Base-by-base conservation (phyloP, 2,888 invertebrate species). In the Hartigia nigra region DNA sequence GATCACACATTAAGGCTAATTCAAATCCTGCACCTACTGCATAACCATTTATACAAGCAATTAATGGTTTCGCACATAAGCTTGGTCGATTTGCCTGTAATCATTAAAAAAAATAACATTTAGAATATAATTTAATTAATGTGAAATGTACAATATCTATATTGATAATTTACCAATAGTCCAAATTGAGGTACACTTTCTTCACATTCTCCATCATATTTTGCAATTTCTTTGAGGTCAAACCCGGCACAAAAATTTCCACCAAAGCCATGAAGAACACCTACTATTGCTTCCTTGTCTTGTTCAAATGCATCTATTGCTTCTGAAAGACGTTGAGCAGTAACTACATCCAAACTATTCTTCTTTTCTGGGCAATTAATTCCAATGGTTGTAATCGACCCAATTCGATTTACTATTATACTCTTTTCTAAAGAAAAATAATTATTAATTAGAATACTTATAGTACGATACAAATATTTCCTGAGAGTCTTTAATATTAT, bases 241-340 rank as follows among this genome's bases (percentile, higher is more conserved):
- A 95, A 97, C 0, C 99, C 99, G 3, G 98, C 95, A 91, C 98
- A 98, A 91, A 99, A 99, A 79, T 96, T 96, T 0, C 98, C 98
- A n/a, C 98, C 98, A 87, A 95, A 94, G 12, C 99, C 99, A 90
- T 98, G 94, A 3, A 99, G 92, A 2, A 99, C 95, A 12, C 96
- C 96, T 5, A 96, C 96, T 81, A 93, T 92, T 0, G 96, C 93
- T 0, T 93, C 92, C 0, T 94, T 91, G 89, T 98, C 97, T 39
- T 95, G 93, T 84, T 99, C 98, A 92, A 98, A 98, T 31, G 93
- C 92, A 81, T 94, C 92, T 76, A 99, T 94, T 0, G 97, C 97
- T 39, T 94, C 93, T 4, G 94, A 93, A 31, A 99, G 93, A 85
- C 95, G 93, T 37, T 92, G 89, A 0, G 96, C 94, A 4, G 97